Evolutionary conservation across 1,140 invertebrate species (phyloP).

Genomic region (Drosophila albomicans): DNA sequence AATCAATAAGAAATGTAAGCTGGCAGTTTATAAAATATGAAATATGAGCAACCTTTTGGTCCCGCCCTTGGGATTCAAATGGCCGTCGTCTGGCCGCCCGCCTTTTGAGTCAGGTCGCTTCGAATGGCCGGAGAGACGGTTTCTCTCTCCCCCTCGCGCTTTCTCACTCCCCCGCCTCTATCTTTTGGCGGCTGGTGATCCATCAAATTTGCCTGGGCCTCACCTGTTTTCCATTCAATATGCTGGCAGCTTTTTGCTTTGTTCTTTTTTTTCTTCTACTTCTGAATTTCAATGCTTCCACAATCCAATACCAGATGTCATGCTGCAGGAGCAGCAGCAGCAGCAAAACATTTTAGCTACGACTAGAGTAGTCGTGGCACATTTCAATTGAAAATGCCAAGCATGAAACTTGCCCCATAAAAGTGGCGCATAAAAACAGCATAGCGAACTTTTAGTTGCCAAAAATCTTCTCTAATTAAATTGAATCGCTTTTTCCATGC

Average conservation of each 20-base stretch:
- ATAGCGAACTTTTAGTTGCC: slow-evolving; percentile 42
- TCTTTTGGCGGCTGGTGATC: slow-evolving; percentile 56
- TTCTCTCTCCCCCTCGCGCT: no score
- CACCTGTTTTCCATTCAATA: slow-evolving; percentile 74
- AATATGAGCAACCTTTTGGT: slow-evolving; percentile 49
- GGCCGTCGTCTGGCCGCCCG: background rate
- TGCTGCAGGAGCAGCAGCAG: background rate
- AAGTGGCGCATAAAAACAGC: slow-evolving; percentile 68
- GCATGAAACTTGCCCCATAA: slow-evolving; percentile 61
- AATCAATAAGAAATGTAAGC: slow-evolving; percentile 74
- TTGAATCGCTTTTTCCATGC: slow-evolving; percentile 64
- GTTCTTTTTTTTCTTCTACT: slow-evolving; percentile 14
- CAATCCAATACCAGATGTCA: slow-evolving; percentile 31
- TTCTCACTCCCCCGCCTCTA: background rate
- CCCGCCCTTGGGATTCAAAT: slow-evolving; percentile 7
- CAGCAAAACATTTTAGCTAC: background rate
- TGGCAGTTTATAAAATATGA: slow-evolving; percentile 76
- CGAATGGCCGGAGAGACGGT: background rate
- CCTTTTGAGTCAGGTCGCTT: slow-evolving; percentile 9
- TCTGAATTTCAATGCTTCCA: slow-evolving; percentile 39
- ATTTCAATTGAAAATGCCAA: slow-evolving; percentile 49
- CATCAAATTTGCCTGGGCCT: slow-evolving; percentile 64
- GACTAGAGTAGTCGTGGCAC: background rate
- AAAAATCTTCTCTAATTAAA: slow-evolving; percentile 77
- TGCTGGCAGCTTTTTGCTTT: slow-evolving; percentile 36